A percentile compares a stretch with the other conserved stretches of the same genome.
These are phyloP conservation scores for Phortica magna DNA, from an alignment of 2,888 invertebrate species.

Conservation along the genomic window DNA sequence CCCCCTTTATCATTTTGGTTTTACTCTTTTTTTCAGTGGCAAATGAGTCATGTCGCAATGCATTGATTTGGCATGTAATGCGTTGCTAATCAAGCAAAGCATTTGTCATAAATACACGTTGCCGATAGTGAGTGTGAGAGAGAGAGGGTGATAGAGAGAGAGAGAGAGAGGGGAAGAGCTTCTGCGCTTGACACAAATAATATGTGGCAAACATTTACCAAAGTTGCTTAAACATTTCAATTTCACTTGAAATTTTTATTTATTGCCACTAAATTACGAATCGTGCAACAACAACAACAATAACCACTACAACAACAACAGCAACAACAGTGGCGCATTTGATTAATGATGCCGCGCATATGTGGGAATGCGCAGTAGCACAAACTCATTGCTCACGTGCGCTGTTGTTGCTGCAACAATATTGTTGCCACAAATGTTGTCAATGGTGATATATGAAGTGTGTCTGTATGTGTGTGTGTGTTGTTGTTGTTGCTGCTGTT, in stretches of 20 bases:
- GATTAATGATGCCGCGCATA: slow-evolving; percentile 59
- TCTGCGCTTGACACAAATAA: not conserved
- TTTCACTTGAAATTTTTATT: slow-evolving; percentile 68
- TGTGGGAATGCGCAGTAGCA: slow-evolving; percentile 17
- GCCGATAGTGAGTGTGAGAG: not conserved
- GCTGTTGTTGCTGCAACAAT: slow-evolving; percentile 35
- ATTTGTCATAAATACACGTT: slow-evolving; percentile 61
- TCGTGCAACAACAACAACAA: slow-evolving; percentile 44
- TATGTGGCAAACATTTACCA: not conserved
- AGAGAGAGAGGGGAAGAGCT: not conserved
- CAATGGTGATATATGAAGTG: slow-evolving; percentile 41
- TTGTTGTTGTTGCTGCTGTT: slow-evolving; percentile 27
- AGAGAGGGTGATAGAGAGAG: not conserved
- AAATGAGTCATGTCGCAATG: slow-evolving; percentile 46
- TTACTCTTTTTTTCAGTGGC: slow-evolving; percentile 27
- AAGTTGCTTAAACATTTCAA: slow-evolving; percentile 67
- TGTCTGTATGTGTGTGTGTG: slow-evolving; percentile 52
- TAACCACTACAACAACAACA: slow-evolving; percentile 7
- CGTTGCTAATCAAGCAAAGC: slow-evolving; percentile 60
- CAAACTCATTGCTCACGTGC: slow-evolving; percentile 14
- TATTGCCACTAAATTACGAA: slow-evolving; percentile 70
- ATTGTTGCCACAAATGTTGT: slow-evolving; percentile 50
- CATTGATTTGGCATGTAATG: not conserved
- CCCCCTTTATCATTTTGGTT: no score
- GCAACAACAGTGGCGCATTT: slow-evolving; percentile 31